These are phyloP conservation scores for Pseudotriccus pelzelni DNA, from an alignment of 2,797 vertebrate species.

Conservation along the genomic window DNA sequence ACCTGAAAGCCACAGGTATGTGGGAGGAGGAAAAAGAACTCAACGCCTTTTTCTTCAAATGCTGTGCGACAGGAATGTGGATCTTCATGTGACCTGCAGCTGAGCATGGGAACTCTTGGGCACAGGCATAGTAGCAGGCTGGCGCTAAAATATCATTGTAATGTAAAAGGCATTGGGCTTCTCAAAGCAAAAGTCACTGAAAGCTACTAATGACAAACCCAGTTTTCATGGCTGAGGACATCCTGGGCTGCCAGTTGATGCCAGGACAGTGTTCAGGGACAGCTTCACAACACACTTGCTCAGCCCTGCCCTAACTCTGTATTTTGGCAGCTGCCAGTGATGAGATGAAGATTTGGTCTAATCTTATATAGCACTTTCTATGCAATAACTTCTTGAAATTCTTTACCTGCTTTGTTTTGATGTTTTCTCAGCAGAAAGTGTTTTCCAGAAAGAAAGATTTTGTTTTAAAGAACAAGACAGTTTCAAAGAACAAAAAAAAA, in stretches of 20 bases:
- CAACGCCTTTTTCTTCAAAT: not conserved
- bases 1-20: fast-evolving
- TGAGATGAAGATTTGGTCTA: not conserved
- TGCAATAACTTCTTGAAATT: not conserved
- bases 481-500: not conserved
- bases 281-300: not conserved
- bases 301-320: not conserved
- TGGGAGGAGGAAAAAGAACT: not conserved
- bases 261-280: fast-evolving
- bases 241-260: not conserved
- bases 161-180: not conserved
- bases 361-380: not conserved
- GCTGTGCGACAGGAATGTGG: not conserved
- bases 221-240: not conserved
- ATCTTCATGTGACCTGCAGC: not conserved
- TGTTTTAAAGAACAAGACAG: not conserved
- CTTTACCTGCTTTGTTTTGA: not conserved
- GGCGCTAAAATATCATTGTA: not conserved
- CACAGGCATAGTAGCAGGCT: fast-evolving
- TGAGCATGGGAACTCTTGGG: not conserved
- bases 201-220: not conserved
- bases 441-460: not conserved
- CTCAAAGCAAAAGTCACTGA: not conserved
- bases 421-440: not conserved
- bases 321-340: not conserved